Conservation (phyloP, 2,888 invertebrate species). For the Acronicta psi region DNA sequence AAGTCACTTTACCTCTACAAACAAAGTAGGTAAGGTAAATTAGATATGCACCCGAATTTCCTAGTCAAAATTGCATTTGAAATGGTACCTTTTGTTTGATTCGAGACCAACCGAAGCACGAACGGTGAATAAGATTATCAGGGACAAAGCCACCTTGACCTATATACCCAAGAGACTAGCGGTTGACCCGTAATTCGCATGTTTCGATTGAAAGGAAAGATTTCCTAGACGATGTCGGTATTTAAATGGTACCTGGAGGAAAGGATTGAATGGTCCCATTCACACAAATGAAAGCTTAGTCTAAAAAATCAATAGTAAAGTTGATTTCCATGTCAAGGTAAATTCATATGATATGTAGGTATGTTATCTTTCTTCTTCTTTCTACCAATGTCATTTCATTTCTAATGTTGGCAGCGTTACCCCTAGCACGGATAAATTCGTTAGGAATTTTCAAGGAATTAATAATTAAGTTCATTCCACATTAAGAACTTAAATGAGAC, state of each 20-base stretch:
- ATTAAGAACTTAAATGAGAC: conserved; percentile 29
- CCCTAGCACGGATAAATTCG: conserved; percentile 28
- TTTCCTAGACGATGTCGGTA: conserved; percentile 28
- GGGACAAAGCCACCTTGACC: conserved; percentile 57
- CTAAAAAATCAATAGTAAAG: background rate
- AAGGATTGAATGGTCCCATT: background rate
- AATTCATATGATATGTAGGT: background rate
- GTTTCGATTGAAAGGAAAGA: conserved; percentile 44
- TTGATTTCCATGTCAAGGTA: background rate
- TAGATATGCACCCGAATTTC: conserved; percentile 40
- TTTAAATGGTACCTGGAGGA: conserved; percentile 15
- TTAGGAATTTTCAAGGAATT: conserved; percentile 36
- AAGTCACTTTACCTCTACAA: background rate
- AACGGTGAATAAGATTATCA: conserved; percentile 53
- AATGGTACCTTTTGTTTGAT: conserved; percentile 42
- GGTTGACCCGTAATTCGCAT: conserved; percentile 51
- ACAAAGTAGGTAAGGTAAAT: conserved; percentile 25
- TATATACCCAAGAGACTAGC: conserved; percentile 49
- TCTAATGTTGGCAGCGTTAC: conserved; percentile 22
- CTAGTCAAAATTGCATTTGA: conserved; percentile 39
- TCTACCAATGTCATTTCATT: conserved; percentile 7
- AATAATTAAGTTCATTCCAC: conserved; percentile 33
- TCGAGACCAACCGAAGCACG: conserved; percentile 39
- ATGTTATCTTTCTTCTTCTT: background rate
- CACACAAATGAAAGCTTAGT: too few species aligned